Evolutionary conservation across 2,888 invertebrate species (phyloP), one percentile per base, ranked within the genome.

Genomic region (Caenorhabditis sp.): DNA sequence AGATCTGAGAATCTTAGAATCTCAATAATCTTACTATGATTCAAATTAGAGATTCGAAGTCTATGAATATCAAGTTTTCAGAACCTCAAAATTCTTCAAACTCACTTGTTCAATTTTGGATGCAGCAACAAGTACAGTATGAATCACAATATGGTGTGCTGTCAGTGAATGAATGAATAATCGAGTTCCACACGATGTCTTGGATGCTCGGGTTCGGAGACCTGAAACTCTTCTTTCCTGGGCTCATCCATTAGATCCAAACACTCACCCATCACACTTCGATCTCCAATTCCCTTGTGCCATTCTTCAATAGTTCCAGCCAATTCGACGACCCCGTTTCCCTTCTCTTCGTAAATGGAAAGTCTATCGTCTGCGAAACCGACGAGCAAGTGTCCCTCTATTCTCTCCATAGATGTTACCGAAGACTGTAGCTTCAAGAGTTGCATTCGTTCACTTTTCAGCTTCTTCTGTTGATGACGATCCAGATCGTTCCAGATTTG

Each of bases 401-500:
- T 64, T 54, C 87, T 72, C 31, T 82, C 84, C 79, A 87, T 68
- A 14, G 74, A 47, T 0, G 82, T 82, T 19, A 83, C 75, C 2
- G 80, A 63, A 5, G 80, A 79, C 0, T 49, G 35, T 19, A 83
- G 14, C 24, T 85, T 81, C 26, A 76, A 22, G 2, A 87, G 64
- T 58, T 87, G 84, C 87, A 87, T 87, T 56, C 87, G n/a, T 68
- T 87, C 87, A 74, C 85, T 86, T 56, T 87, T 87, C 80, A 87
- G 69, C 56, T 87, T 87, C 51, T 87, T 87, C 70, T 87, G 87
- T 61, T 87, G 87, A 58, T 87, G 87, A n/a, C 87, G 69, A 73
- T 87, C 87, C 73, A 87, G 68, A 75, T 87, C 87, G 51, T 86
- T 87, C 87, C 87, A 87, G 24, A 87, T 76, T 72, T 87, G 87